Percentiles rank a stretch among this genome's conserved stretches.
phyloP scores from a whole-genome alignment of 2,888 invertebrate species.

The Cosmorhoe ocellata region DNA sequence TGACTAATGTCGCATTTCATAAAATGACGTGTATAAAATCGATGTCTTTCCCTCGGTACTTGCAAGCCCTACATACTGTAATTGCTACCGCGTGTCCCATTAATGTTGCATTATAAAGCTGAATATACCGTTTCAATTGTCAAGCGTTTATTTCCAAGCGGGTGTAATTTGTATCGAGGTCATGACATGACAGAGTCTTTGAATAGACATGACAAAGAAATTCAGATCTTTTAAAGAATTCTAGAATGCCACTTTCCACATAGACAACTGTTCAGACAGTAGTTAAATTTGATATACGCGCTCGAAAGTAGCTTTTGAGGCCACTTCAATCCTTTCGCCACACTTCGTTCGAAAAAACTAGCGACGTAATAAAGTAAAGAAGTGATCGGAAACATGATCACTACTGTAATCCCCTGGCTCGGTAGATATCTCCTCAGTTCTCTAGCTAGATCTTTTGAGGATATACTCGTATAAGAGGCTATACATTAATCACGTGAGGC shows the following conservation, averaged over 20 bases:
- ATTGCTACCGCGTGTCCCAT: constrained; percentile 13
- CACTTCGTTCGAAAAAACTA: too few relatives aligned
- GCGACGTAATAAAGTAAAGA: too few relatives aligned
- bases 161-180: constrained; percentile 22
- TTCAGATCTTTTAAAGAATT: not conserved
- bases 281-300: too few relatives aligned
- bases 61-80: constrained; percentile 13
- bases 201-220: not conserved
- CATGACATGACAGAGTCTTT: not conserved
- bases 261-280: too few relatives aligned
- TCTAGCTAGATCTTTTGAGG: too few relatives aligned
- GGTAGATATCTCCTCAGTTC: too few relatives aligned
- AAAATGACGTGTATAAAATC: constrained; percentile 10
- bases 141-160: constrained; percentile 11
- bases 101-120: constrained; percentile 16
- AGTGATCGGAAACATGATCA: too few relatives aligned
- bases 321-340: too few relatives aligned
- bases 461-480: too few relatives aligned
- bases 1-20: not conserved
- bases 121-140: constrained; percentile 23
- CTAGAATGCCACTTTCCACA: not conserved
- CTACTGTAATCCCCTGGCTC: too few relatives aligned
- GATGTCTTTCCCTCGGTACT: constrained; percentile 8
- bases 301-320: too few relatives aligned
- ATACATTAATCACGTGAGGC: too few relatives aligned